Evolutionary conservation across 2,888 invertebrate genomes (phyloP), one percentile per base, ranked within the genome.

Genomic region (Rhodophaea formosa): DNA sequence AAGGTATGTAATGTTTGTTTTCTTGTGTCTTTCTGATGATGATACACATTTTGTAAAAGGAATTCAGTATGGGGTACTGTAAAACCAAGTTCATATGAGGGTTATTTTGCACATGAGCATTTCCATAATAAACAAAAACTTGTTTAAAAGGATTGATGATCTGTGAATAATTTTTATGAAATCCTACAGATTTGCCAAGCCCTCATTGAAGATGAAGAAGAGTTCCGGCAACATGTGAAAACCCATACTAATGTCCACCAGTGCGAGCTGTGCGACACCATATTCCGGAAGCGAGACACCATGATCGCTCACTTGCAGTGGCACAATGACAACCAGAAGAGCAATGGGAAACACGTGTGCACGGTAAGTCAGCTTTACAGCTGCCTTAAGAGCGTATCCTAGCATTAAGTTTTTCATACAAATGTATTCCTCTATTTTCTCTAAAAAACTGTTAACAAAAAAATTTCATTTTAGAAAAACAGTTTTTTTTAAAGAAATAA

Each of bases 151-250:
- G 23, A 23, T 23, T 23, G 23, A 23, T 23, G 23, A 23, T 23
- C 7, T 10, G 32, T 32, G 10, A 8, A 6, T 6, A 10, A 32
- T 32, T 7, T 6, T 32, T 10, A 10, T 32, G 7, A 32, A 8
- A 6, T 39, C 58, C 66, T 69, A 15, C 69, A 90, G 90, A 74
- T 88, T 0, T 90, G 90, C 63, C 82, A 84, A 69, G 77, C 78
- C 8, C 65, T 79, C 44, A 75, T 79, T 1, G 84, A 86, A 62
- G 72, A 80, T 10, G 77, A 84, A 30, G 62, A 76, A 8, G 83
- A 82, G 35, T 85, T 80, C 59, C 69, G 76, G 30, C 75, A 67
- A 3, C 90, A 90, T 59, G 51, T 86, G n/a, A 67, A 69, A 55
- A 80, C 75, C 0, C 90, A 90, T 60, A 76, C 75, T 0, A 82